Conservation (phyloP, 2,888 invertebrate species). For the Luperina nickerlii region DNA sequence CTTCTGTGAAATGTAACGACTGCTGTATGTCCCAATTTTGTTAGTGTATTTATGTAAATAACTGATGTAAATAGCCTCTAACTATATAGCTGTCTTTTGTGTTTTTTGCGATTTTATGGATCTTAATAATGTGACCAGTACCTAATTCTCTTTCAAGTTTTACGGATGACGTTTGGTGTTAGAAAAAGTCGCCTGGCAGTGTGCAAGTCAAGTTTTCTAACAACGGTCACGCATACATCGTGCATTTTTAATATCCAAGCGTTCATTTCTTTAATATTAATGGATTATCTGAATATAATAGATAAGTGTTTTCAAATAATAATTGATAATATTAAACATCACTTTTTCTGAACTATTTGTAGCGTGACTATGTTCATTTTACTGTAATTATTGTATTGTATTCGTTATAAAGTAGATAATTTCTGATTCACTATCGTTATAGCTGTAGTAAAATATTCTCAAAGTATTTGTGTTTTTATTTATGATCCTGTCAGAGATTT, state of each 20-base stretch:
- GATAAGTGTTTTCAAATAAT: constrained; percentile 41
- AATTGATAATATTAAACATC: constrained; percentile 25
- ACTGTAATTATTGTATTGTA: constrained; percentile 63
- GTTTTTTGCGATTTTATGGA: constrained; percentile 41
- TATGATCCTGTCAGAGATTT: not conserved
- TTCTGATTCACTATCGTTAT: constrained; percentile 49
- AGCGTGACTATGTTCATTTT: constrained; percentile 40
- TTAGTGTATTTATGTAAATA: constrained; percentile 69
- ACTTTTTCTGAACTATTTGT: constrained; percentile 36
- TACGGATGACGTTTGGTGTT: not conserved
- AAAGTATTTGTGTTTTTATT: constrained; percentile 36
- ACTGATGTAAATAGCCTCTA: constrained; percentile 65
- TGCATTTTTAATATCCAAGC: constrained; percentile 8
- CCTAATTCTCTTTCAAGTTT: constrained; percentile 24
- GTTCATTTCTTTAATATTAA: constrained; percentile 15
- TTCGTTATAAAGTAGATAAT: constrained; percentile 49
- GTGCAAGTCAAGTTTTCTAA: constrained; percentile 7
- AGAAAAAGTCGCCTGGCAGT: not conserved
- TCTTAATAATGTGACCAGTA: constrained; percentile 29
- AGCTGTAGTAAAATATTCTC: constrained; percentile 63
- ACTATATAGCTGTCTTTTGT: constrained; percentile 45
- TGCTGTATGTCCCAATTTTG: constrained; percentile 54
- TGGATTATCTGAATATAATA: constrained; percentile 30
- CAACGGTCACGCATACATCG: constrained; percentile 12
- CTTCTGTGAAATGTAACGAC: constrained; percentile 34